phyloP scores from a whole-genome alignment of 64 coral and sea anemone species.

The Anthopleura sola region DNA sequence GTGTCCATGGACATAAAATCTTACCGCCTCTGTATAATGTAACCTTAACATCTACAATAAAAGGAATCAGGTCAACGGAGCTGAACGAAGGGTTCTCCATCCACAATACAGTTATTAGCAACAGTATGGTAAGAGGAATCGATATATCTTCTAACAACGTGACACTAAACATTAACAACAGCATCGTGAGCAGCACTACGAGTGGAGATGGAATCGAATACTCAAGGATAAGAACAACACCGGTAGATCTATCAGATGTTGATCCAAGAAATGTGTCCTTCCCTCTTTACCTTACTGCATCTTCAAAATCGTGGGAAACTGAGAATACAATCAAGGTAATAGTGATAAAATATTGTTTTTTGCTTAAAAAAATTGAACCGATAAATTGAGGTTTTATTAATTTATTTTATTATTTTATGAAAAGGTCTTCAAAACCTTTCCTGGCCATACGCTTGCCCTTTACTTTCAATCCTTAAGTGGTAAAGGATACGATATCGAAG shows the following conservation, averaged over 20 bases:
- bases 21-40: slow-evolving; percentile 39
- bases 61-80: slow-evolving; percentile 31
- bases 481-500: slow-evolving; percentile 30
- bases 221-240: not conserved
- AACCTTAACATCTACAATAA: slow-evolving; percentile 13
- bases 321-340: slow-evolving; percentile 52
- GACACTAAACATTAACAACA: slow-evolving; percentile 21
- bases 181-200: slow-evolving; percentile 28
- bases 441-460: slow-evolving; percentile 29
- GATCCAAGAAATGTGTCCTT: slow-evolving; percentile 11
- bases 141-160: slow-evolving; percentile 15
- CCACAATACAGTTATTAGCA: slow-evolving; percentile 7
- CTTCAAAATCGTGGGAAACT: slow-evolving; percentile 4
- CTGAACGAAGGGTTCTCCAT: slow-evolving; percentile 39
- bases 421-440: slow-evolving; percentile 27
- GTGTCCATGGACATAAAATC: slow-evolving; percentile 17
- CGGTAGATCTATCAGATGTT: slow-evolving; percentile 39
- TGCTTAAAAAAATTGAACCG: not conserved
- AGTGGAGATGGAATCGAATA: slow-evolving; percentile 39
- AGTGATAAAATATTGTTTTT: not conserved
- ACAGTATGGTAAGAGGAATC: slow-evolving; percentile 41
- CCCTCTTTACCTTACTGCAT: slow-evolving; percentile 31
- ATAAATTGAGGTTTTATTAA: no score
- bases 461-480: slow-evolving; percentile 48
- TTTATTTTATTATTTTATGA: no score